Percentiles rank a stretch among this genome's conserved stretches.
Conservation (phyloP, 2,888 invertebrate species). For the Chaetogeoica ovagalla region DNA sequence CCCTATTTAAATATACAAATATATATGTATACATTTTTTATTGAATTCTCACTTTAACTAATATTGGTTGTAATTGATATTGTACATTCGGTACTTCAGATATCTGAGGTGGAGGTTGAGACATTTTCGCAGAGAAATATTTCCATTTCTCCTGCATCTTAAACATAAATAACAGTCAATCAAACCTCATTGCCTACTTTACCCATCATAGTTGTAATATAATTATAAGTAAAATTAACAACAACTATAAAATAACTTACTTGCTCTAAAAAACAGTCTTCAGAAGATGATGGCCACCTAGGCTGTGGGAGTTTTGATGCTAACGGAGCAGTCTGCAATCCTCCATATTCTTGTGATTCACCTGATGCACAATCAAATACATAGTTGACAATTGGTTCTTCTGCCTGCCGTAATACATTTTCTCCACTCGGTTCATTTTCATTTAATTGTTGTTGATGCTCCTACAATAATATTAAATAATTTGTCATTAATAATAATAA, state of each 20-base stretch:
- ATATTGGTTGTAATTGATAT: constrained; percentile 52
- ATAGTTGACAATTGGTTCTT: constrained; percentile 49
- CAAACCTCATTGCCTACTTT: constrained; percentile 31
- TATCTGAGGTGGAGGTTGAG: constrained; percentile 53
- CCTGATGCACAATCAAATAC: constrained; percentile 47
- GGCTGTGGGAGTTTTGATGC: constrained; percentile 38
- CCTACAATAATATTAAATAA: constrained; percentile 12
- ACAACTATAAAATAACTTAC: constrained; percentile 13
- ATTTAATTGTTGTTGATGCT: constrained; percentile 48
- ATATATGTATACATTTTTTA: neutral
- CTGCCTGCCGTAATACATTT: constrained; percentile 39
- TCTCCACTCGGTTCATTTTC: constrained; percentile 45
- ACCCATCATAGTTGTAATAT: neutral
- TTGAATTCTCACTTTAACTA: constrained; percentile 49
- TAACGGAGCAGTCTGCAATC: constrained; percentile 33
- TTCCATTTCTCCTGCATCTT: constrained; percentile 88
- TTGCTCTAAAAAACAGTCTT: constrained; percentile 51
- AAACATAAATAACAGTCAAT: constrained; percentile 59
- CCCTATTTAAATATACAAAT: neutral
- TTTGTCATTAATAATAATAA: neutral
- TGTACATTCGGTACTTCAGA: constrained; percentile 51
- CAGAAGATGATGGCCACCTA: constrained; percentile 39
- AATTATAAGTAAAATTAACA: neutral
- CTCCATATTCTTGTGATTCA: constrained; percentile 51
- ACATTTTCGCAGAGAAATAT: constrained; percentile 64